Evolutionary conservation across 2,888 invertebrate species (phyloP).

Genomic region (Sclerodermus sp.): DNA sequence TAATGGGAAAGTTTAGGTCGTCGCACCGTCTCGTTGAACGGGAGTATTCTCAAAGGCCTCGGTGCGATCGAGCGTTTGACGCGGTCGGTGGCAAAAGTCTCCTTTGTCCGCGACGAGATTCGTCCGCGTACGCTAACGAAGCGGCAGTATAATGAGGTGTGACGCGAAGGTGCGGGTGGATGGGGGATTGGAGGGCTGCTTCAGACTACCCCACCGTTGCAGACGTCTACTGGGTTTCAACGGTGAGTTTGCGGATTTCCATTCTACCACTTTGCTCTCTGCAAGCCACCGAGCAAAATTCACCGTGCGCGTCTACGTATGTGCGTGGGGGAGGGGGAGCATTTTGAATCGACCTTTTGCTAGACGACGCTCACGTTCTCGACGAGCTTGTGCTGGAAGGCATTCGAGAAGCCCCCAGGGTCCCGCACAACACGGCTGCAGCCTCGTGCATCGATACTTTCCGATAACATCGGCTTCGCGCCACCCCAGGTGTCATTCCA

Average conservation of each 20-base stretch:
- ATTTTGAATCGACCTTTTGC: too few relatives aligned
- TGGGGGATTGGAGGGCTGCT: slow-evolving; percentile 41
- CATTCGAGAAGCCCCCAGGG: slow-evolving; percentile 22
- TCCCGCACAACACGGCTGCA: slow-evolving; percentile 5
- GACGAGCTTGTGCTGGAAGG: too few relatives aligned
- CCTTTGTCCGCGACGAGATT: slow-evolving; percentile 2
- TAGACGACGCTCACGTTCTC: background rate
- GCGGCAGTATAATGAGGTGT: slow-evolving; percentile 46
- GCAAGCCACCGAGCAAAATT: slow-evolving; percentile 22
- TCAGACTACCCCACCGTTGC: slow-evolving; percentile 45
- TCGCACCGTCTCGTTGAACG: background rate
- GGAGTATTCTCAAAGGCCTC: background rate
- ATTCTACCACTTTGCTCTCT: slow-evolving; percentile 17
- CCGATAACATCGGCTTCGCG: slow-evolving; percentile 33
- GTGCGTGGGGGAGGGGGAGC: background rate
- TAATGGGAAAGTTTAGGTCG: background rate
- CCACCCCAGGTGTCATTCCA: slow-evolving; percentile 19
- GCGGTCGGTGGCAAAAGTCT: background rate
- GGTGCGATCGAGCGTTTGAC: background rate
- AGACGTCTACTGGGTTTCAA: slow-evolving; percentile 41
- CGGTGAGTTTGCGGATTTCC: slow-evolving; percentile 32
- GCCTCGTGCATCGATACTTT: slow-evolving; percentile 31
- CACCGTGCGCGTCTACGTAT: slow-evolving; percentile 10
- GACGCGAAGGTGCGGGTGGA: slow-evolving; percentile 36
- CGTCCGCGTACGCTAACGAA: slow-evolving; percentile 39